Evolutionary conservation across 2,797 vertebrate genomes (phyloP).

Genomic region (Myripristis murdjan): DNA sequence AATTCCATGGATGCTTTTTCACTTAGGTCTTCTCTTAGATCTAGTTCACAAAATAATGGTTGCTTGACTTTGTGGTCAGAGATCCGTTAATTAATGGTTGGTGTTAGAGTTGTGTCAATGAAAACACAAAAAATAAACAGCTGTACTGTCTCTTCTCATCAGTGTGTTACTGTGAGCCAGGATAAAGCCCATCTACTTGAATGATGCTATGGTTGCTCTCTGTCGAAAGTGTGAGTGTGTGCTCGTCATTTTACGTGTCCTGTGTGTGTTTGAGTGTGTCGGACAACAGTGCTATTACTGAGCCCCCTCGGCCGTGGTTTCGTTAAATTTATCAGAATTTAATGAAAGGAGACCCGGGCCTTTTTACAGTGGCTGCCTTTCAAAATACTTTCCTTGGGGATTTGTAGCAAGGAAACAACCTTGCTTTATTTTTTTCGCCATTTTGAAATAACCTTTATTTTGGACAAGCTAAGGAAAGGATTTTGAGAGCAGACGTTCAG

Average conservation of each 20-base stretch:
- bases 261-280: slow-evolving; percentile 55
- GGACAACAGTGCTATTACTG: slow-evolving; percentile 80
- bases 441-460: slow-evolving; percentile 43
- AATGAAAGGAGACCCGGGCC: slow-evolving; percentile 40
- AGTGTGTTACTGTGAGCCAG: slow-evolving; percentile 83
- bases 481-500: slow-evolving; percentile 3
- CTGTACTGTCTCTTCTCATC: slow-evolving; percentile 80
- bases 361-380: slow-evolving; percentile 44
- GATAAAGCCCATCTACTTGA: slow-evolving; percentile 83
- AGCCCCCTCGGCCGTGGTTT: slow-evolving; percentile 66
- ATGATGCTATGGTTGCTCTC: slow-evolving; percentile 69
- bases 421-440: slow-evolving; percentile 22
- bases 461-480: slow-evolving; percentile 44
- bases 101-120: slow-evolving; percentile 73
- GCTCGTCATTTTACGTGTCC: slow-evolving; percentile 34
- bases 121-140: slow-evolving; percentile 53
- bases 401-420: slow-evolving; percentile 40
- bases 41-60: slow-evolving; percentile 72
- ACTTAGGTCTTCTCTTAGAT: slow-evolving; percentile 72
- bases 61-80: slow-evolving; percentile 74
- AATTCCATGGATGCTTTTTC: slow-evolving; percentile 68
- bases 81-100: slow-evolving; percentile 69
- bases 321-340: slow-evolving; percentile 55
- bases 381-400: slow-evolving; percentile 32
- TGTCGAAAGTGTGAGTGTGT: slow-evolving; percentile 70